A percentile compares a stretch with the other conserved stretches of the same genome.
phyloP scores from a whole-genome alignment of 2,888 invertebrate species.

The Stenodera caucasica region DNA sequence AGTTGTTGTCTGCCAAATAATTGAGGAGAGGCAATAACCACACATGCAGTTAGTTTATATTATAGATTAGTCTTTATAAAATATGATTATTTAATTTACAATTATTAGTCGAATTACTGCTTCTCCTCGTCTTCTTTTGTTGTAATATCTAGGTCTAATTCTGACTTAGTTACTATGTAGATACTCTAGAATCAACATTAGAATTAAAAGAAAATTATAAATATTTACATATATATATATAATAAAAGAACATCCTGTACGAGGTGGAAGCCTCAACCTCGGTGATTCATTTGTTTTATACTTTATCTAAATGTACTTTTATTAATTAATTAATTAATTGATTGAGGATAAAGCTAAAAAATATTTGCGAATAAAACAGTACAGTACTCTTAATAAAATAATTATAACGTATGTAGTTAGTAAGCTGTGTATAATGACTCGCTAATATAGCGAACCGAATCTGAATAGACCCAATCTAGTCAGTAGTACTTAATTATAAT shows the following conservation, averaged over 20 bases:
- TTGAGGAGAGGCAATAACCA: conserved; percentile 51
- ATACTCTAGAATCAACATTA: conserved; percentile 46
- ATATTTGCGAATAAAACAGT: conserved; percentile 30
- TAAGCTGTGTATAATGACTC: conserved; percentile 55
- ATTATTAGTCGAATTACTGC: conserved; percentile 45
- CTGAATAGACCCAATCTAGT: conserved; percentile 30
- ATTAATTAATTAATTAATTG: conserved; percentile 35
- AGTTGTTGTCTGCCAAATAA: conserved; percentile 56
- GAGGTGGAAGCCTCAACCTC: conserved; percentile 36
- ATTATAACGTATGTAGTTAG: conserved; percentile 49
- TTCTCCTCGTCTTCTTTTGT: conserved; percentile 52
- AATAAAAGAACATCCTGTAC: conserved; percentile 31
- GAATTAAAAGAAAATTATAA: conserved; percentile 26
- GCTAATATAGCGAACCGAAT: conserved; percentile 39
- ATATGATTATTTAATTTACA: conserved; percentile 31
- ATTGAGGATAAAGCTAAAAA: conserved; percentile 3
- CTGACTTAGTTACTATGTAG: conserved; percentile 49
- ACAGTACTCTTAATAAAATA: conserved; percentile 43
- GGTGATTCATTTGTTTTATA: conserved; percentile 50
- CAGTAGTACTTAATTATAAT: conserved; percentile 40
- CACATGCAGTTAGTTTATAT: conserved; percentile 32
- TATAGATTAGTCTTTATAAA: conserved; percentile 44
- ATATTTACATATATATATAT: conserved; percentile 28
- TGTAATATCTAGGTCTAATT: conserved; percentile 53
- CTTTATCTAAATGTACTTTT: conserved; percentile 50